Evolutionary conservation across 2,797 vertebrate genomes (phyloP), one percentile per base, ranked within the genome.

Genomic region (Cebuella pygmaea): DNA sequence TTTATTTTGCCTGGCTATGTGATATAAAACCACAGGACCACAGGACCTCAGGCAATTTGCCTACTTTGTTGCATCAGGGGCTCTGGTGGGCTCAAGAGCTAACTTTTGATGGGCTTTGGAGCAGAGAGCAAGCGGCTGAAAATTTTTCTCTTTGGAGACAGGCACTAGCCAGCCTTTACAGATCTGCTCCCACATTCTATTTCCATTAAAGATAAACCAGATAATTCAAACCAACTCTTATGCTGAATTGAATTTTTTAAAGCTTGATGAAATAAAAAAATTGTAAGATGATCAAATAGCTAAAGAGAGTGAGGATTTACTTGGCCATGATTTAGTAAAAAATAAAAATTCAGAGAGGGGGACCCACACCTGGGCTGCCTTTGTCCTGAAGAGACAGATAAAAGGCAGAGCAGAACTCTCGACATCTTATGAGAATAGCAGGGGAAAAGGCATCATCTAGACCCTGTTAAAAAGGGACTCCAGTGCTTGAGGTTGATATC

Each of bases 241-340:
- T 87, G 24, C 80, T 79, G 24, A 92, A 72, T 75, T 89, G 44
- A 86, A 41, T 46, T 74, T 81, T 72, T 48, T 92, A 92, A 83
- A 85, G 36, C 64, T 79, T 80, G 52, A 80, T 81, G 36, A 93
- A 92, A 76, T 22, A 67, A 92, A 93, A 67, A 44, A 72, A 92
- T 89, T 82, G 26, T 81, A 26, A 70, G 88, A 64, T 27, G 46
- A 89, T 92, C 39, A 67, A 79, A 83, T 36, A 78, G n/a, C 59
- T 48, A 72, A 20, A 86, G 27, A 50, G 5, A 88, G n/a, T 44
- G 12, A 82, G 55, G 44, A 82, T 76, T 94, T 33, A 55, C 46
- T 59, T 95, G 85, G 92, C n/a, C 46, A 87, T 20, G 10, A 44
- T 81, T n/a, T 78, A 72, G 20, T 90, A 46, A 83, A 89, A 89